A percentile compares a stretch with the other conserved stretches of the same genome.
Evolutionary conservation across 2,797 vertebrate species (phyloP).

Genomic region (Poecile montanus): DNA sequence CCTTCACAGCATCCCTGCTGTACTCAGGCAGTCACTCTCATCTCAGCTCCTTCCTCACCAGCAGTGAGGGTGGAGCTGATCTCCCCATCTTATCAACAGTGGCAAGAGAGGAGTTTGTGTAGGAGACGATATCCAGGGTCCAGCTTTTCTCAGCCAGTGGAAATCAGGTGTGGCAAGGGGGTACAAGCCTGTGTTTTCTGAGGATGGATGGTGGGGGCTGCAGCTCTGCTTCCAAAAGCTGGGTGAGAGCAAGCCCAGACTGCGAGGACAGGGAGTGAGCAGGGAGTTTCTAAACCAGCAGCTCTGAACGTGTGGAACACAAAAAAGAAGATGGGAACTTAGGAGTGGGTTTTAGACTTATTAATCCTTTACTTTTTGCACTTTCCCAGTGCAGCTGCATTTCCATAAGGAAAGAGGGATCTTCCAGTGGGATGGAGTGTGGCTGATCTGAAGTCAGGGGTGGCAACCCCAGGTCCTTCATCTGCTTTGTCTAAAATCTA

Average conservation of each 20-base stretch:
- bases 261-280: background rate
- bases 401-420: background rate
- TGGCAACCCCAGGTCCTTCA: background rate
- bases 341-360: background rate
- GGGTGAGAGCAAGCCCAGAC: background rate
- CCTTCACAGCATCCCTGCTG: background rate
- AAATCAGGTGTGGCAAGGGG: no score
- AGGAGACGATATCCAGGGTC: accelerated
- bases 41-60: background rate
- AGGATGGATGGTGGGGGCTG: background rate
- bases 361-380: background rate
- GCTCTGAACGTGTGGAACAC: background rate
- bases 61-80: background rate
- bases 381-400: background rate
- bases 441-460: background rate
- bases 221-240: background rate
- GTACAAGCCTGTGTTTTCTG: accelerated
- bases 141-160: background rate
- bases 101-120: background rate
- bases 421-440: no score
- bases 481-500: background rate
- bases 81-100: accelerated
- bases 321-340: background rate
- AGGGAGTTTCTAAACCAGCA: background rate
- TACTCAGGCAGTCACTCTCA: background rate